These are phyloP conservation scores for Dyspetes luteomarginatus DNA, from an alignment of 2,888 invertebrate genomes.

Conservation along the genomic window DNA sequence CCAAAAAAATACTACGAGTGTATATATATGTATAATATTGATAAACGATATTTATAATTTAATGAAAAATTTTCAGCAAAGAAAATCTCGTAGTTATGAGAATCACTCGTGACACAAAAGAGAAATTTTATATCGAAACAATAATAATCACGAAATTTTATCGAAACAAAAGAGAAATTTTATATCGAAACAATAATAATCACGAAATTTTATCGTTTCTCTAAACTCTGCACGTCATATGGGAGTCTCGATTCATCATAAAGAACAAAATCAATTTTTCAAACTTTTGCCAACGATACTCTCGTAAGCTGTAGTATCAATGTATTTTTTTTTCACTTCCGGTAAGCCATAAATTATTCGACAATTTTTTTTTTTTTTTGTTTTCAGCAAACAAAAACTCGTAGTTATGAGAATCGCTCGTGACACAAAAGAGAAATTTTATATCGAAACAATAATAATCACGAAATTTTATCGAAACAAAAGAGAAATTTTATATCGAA, in stretches of 20 bases:
- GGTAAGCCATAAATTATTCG: neutral
- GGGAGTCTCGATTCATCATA: neutral
- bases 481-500: neutral
- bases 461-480: neutral
- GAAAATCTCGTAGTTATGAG: no score
- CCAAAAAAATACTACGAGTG: neutral
- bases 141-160: no score
- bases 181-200: slow-evolving; percentile 9
- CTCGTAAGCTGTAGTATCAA: neutral
- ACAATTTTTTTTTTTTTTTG: neutral
- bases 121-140: no score
- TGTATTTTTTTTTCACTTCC: neutral
- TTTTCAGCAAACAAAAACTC: no score
- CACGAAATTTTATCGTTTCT: neutral
- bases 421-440: no score
- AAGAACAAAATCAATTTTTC: neutral
- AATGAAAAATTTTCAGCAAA: no score
- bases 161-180: neutral
- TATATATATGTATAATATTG: neutral
- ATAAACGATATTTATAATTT: no score
- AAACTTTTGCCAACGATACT: neutral
- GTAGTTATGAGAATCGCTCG: no score
- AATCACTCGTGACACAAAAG: no score
- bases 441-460: no score
- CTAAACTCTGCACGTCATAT: neutral